Conservation (phyloP, 1,140 invertebrate genomes). For the Drosophila subpulchrella region DNA sequence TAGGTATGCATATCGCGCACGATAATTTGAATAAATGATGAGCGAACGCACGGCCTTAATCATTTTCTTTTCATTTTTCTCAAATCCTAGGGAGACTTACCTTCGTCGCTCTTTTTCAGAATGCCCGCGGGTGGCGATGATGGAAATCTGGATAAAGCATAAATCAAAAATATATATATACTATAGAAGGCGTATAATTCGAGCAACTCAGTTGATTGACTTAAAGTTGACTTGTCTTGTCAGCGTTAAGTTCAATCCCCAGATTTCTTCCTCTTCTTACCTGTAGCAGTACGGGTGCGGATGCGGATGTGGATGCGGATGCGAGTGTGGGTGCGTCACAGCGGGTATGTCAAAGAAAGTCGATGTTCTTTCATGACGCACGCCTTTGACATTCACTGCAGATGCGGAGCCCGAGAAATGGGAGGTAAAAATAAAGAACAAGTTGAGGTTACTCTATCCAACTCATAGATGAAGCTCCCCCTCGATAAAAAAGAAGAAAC, state of each 20-base stretch:
- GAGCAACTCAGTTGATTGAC: slow-evolving; percentile 58
- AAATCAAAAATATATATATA: slow-evolving; percentile 44
- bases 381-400: slow-evolving; percentile 83
- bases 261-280: slow-evolving; percentile 37
- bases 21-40: slow-evolving; percentile 82
- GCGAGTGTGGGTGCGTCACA: slow-evolving; percentile 82
- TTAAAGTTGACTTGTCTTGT: slow-evolving; percentile 73
- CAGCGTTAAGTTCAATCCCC: slow-evolving; percentile 23
- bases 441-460: slow-evolving; percentile 52
- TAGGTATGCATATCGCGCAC: slow-evolving; percentile 32
- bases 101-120: slow-evolving; percentile 84
- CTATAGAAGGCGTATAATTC: slow-evolving; percentile 42
- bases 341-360: slow-evolving; percentile 84
- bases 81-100: slow-evolving; percentile 52
- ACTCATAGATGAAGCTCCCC: slow-evolving; percentile 12
- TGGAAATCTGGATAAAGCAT: slow-evolving; percentile 74
- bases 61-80: slow-evolving; percentile 58
- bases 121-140: slow-evolving; percentile 80
- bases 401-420: slow-evolving; percentile 22
- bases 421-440: slow-evolving; percentile 22
- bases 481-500: neutral
- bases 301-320: slow-evolving; percentile 70
- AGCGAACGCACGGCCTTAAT: slow-evolving; percentile 60
- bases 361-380: slow-evolving; percentile 84
- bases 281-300: slow-evolving; percentile 77